Conservation (phyloP, 2,888 invertebrate genomes). For the Bombyx huttoni region DNA sequence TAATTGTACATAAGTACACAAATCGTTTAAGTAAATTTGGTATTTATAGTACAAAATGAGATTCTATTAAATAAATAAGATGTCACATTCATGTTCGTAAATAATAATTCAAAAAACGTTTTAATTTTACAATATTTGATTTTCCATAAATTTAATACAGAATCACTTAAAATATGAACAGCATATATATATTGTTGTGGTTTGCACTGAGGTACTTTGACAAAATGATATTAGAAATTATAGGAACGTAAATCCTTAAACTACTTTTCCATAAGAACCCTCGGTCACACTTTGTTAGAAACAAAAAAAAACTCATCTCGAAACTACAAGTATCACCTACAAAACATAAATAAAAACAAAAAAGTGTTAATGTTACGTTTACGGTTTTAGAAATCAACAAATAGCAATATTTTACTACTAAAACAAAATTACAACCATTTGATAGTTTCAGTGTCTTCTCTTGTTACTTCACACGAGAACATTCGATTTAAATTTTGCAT, state of each 20-base stretch:
- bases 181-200: too few relatives aligned
- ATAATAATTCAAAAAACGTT: too few relatives aligned
- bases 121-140: too few relatives aligned
- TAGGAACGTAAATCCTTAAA: slow-evolving; percentile 53
- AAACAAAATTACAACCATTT: neutral
- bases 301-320: slow-evolving; percentile 5
- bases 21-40: too few relatives aligned
- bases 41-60: slow-evolving; percentile 13
- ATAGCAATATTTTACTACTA: neutral
- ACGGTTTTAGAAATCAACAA: neutral
- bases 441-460: neutral
- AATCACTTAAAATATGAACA: too few relatives aligned
- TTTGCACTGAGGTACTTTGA: slow-evolving; percentile 28
- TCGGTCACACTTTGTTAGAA: slow-evolving; percentile 7
- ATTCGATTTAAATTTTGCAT: too few relatives aligned
- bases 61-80: slow-evolving; percentile 11
- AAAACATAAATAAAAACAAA: slow-evolving; percentile 1
- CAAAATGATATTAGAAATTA: slow-evolving; percentile 33
- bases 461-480: too few relatives aligned
- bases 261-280: slow-evolving; percentile 4
- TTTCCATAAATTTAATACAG: too few relatives aligned
- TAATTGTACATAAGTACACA: too few relatives aligned
- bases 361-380: slow-evolving; percentile 1
- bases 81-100: too few relatives aligned
- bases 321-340: slow-evolving; percentile 5